phyloP scores from a whole-genome alignment of 2,113 vertebrate species.

The Nesoenas mayeri region DNA sequence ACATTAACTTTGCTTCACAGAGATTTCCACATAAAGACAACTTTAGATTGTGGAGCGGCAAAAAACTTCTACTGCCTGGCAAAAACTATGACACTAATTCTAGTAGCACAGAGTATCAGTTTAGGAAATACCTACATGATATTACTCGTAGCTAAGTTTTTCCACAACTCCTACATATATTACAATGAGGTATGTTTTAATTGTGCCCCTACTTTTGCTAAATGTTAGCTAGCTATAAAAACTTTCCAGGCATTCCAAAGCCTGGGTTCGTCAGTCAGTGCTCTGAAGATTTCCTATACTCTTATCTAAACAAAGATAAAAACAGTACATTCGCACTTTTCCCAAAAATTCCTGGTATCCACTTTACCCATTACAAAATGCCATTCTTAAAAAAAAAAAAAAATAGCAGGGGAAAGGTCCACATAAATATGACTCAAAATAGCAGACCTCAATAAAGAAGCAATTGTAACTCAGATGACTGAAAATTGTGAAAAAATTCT shows the following conservation, averaged over 20 bases:
- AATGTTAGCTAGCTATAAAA: background rate
- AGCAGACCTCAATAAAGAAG: background rate
- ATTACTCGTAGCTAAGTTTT: background rate
- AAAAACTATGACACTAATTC: background rate
- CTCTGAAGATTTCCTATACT: background rate
- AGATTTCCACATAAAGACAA: background rate
- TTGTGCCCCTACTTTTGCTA: background rate
- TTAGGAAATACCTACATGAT: background rate
- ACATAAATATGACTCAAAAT: background rate
- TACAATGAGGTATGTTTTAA: background rate
- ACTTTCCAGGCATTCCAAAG: background rate
- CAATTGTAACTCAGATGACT: background rate
- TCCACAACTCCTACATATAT: background rate
- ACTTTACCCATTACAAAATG: background rate
- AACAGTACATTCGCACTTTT: background rate
- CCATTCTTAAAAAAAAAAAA: background rate
- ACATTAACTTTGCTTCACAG: background rate
- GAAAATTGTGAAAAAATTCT: background rate
- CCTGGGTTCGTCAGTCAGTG: background rate
- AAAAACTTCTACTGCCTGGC: background rate
- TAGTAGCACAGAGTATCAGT: background rate
- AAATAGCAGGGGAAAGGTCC: background rate
- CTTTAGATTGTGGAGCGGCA: background rate
- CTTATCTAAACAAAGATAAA: background rate
- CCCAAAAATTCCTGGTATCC: background rate